These are phyloP conservation scores for Anthopleura sola DNA, from an alignment of 64 coral and sea anemone species.

Conservation along the genomic window DNA sequence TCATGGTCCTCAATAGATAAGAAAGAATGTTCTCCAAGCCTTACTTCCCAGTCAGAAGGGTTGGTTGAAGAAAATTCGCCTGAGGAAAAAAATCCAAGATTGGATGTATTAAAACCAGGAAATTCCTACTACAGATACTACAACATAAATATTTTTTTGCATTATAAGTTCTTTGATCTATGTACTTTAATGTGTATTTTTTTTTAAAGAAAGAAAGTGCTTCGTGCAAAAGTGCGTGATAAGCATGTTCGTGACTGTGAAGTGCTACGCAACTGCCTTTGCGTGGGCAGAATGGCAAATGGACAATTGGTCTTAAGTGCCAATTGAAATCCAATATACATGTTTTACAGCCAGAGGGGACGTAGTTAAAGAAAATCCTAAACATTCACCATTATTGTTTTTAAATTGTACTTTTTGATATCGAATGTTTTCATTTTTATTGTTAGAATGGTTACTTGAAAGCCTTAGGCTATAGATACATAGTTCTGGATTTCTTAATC, in stretches of 20 bases:
- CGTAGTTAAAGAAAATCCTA: not conserved
- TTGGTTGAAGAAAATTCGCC: conserved; percentile 45
- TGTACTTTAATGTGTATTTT: not conserved
- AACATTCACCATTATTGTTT: too few relatives aligned
- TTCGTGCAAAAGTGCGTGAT: not conserved
- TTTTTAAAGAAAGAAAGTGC: not conserved
- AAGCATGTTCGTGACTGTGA: not conserved
- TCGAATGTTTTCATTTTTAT: not conserved
- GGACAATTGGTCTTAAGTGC: not conserved
- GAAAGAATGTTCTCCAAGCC: conserved; percentile 77
- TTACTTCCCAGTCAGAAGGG: conserved; percentile 67
- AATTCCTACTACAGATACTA: not conserved
- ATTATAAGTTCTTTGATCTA: not conserved
- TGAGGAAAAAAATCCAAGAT: conserved; percentile 1
- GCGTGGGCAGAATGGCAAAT: not conserved
- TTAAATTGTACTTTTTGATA: not conserved
- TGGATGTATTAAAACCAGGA: not conserved
- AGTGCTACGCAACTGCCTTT: not conserved
- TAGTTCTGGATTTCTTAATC: not conserved
- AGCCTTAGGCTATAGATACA: not conserved
- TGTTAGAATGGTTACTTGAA: not conserved
- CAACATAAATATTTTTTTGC: not conserved
- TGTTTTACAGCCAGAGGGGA: not conserved
- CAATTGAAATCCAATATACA: not conserved
- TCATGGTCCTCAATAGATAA: conserved; percentile 25